phyloP scores from a whole-genome alignment of 2,113 vertebrate genomes.

The Sceloporus undulatus region DNA sequence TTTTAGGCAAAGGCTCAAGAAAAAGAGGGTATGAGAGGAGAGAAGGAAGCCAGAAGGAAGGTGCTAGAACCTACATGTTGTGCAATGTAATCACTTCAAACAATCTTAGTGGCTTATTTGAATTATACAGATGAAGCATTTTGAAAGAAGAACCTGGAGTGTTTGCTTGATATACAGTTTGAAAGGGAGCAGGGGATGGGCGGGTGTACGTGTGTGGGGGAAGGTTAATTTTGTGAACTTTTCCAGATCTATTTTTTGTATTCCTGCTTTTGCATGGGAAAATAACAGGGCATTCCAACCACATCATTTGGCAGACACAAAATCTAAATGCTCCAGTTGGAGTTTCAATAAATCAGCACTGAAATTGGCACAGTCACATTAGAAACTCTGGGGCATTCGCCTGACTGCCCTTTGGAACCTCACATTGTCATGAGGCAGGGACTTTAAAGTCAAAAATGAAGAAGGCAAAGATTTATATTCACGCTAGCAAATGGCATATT shows the following conservation, averaged over 20 bases:
- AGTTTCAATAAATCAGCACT: conserved; percentile 72
- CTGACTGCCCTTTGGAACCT: conserved; percentile 63
- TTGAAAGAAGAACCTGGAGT: conserved; percentile 18
- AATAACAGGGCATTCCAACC: conserved; percentile 73
- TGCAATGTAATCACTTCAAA: conserved; percentile 1
- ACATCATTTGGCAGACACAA: conserved; percentile 68
- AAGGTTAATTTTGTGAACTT: conserved; percentile 15
- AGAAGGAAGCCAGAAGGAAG: conserved; percentile 21
- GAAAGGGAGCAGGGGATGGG: conserved; percentile 32
- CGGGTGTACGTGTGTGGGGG: conserved; percentile 6
- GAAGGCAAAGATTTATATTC: conserved; percentile 13
- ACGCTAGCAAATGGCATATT: background rate
- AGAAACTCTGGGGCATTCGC: conserved; percentile 71
- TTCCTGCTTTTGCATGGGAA: conserved; percentile 66
- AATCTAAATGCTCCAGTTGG: conserved; percentile 55
- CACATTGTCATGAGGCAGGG: conserved; percentile 54
- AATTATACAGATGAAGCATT: conserved; percentile 43
- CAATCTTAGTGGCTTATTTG: background rate
- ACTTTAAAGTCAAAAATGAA: conserved; percentile 22
- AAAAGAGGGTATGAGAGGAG: conserved; percentile 2
- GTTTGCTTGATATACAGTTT: background rate
- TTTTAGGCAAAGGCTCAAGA: conserved; percentile 26
- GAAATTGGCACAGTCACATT: conserved; percentile 69
- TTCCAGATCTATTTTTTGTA: conserved; percentile 30
- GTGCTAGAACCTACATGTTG: background rate